Base-by-base conservation (phyloP, 1,140 invertebrate genomes). In the Cardiocondyla obscurior region DNA sequence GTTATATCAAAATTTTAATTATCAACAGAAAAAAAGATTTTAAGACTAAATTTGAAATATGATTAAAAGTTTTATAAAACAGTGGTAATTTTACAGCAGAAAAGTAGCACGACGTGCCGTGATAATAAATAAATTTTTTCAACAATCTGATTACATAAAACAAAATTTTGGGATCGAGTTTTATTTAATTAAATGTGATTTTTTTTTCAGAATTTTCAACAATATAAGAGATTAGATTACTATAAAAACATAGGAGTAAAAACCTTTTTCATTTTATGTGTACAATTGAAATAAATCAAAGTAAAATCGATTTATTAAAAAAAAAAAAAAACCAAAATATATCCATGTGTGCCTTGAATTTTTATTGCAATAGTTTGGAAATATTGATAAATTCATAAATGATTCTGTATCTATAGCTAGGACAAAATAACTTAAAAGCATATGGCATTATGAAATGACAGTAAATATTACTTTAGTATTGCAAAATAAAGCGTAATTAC, bases 341-440 rank as follows among this genome's bases (percentile, higher is more conserved):
- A 39, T 55, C n/a, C 42, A 58, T 28, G 16, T 58, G 53, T 73
- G 53, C 36, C 70, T 73, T 73, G 30, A 72, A 72, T 73, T 73
- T 39, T 73, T 5, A 73, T 73, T 58, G 16, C 39, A 57, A 39
- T 57, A 30, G 14, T 10, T 53, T 42, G 12, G 0, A 42, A 69
- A 51, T 53, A 58, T 30, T 58, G 6, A 39, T 1, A 33, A 28
- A 44, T 39, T 42, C 1, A 22, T 16, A 53, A n/a, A n/a, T 28
- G 44, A 2, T n/a, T n/a, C 7, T 22, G 36, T 53, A 14, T 36
- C 16, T n/a, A 51, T 70, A 14, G 19, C 7, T n/a, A n/a, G n/a
- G n/a, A n/a, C n/a, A n/a, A n/a, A n/a, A n/a, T n/a, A n/a, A n/a
- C n/a, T n/a, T n/a, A n/a, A 16, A 51, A 51, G 12, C 19, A 14